Base-by-base conservation (phyloP, 2,888 invertebrate species). In the Notocelia uddmanniana region DNA sequence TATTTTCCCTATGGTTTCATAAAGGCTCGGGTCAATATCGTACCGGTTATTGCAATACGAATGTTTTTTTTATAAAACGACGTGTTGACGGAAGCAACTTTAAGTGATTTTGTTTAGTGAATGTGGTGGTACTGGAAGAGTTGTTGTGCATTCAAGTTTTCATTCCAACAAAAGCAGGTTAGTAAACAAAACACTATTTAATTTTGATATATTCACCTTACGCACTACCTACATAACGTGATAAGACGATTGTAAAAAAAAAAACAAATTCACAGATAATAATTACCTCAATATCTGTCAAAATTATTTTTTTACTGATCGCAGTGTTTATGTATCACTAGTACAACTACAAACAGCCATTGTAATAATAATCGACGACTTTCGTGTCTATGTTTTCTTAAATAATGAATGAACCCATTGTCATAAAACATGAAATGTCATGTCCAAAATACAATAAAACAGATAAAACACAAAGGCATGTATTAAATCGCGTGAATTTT, bases 1-100 rank as follows among this genome's bases (percentile, higher is more conserved):
- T 92, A 92, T 89, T 91, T 91, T 85, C 83, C 83, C 87, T 87
- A 88, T 90, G 87, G 88, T 88, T 87, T 89, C 84, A 83, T 91
- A 90, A 87, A 86, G 83, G 86, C 82, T 85, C 81, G 85, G 85
- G 86, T 89, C 85, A 83, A 84, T 86, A 87, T 83, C 73, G 76
- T 80, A 75, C 82, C 81, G 82, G 86, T 81, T 84, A 79, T 81
- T 81, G 76, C 79, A 79, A 77, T 81, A 79, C 80, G 80, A 84
- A 83, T 82, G 82, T 81, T 85, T 80, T 85, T n/a, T 83, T 83
- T 81, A 79, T 34, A 74, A 76, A 76, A 73, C 74, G 74, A 74
- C 78, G 77, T 80, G 77, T 74, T 75, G 75, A 74, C 68, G 75
- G 74, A 69, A 67, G 75, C 78, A 79, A 83, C 77, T 75, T n/a